Conservation (phyloP, 2,797 vertebrate species). For the Anguilla obscura region DNA sequence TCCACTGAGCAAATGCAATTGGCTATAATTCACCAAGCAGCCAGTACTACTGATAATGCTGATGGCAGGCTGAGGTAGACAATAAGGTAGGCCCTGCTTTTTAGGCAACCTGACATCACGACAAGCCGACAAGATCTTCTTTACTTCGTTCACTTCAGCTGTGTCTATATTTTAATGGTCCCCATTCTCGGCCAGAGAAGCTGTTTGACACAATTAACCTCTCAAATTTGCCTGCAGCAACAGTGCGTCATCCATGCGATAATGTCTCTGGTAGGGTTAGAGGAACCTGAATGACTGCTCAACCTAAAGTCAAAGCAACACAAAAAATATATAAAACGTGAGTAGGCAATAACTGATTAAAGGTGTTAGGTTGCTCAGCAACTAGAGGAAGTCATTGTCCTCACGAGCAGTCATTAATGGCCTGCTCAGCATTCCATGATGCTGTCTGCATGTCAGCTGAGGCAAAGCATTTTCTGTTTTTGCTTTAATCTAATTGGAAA, state of each 20-base stretch:
- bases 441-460: slow-evolving; percentile 34
- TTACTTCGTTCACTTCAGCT: not conserved
- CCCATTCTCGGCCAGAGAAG: not conserved
- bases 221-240: slow-evolving; percentile 20
- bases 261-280: slow-evolving; percentile 37
- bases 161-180: not conserved
- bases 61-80: not conserved
- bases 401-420: not conserved
- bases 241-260: slow-evolving; percentile 28
- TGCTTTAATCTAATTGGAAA: slow-evolving; percentile 10
- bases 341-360: not conserved
- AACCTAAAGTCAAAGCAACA: not conserved
- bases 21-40: not conserved
- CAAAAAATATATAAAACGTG: not conserved
- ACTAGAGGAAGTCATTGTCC: not conserved
- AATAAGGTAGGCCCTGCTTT: not conserved
- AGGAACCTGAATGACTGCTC: slow-evolving; percentile 19
- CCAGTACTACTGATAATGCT: not conserved
- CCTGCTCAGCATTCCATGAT: slow-evolving; percentile 13
- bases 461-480: not conserved
- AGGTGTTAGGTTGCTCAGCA: not conserved
- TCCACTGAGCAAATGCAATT: not conserved
- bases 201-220: slow-evolving; percentile 11
- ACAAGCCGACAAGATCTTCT: not conserved
- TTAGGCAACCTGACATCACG: not conserved